Base-by-base conservation (phyloP, 2,797 vertebrate species). In the Loris lydekkerianus region DNA sequence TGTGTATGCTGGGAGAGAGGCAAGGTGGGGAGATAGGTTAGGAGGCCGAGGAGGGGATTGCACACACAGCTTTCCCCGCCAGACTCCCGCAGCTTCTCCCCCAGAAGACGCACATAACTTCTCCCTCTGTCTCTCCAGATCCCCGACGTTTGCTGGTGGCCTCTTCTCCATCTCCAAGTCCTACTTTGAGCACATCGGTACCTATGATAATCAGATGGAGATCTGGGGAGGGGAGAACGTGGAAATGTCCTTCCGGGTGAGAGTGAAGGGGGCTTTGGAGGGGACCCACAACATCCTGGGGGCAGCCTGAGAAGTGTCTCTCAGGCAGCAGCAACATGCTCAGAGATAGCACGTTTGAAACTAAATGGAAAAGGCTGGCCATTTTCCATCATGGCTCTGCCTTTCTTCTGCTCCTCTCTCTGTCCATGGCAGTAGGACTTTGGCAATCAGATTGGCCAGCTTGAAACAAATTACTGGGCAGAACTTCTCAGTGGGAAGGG, bases 221-320 rank as follows among this genome's bases (percentile, higher is more conserved):
- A 99, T 99, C 94, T 99, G 99, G 99, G 99, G 99, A 7, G 99
- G 99, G 0, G 99, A 99, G 98, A 99, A 99, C 40, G 99, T 99
- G 88, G 99, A 99, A 98, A 99, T 99, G 99, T 99, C 99, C 13
- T 99, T 99, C 98, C 99, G 99, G 99, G 99, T 99, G 95, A 98
- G 99, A 97, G 43, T 3, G 7, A 89, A 86, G 77, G 85, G 76
- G 91, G 96, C 88, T 94, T 95, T 0, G 3, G 56, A 91, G 97
- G 91, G 65, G 40, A 86, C 46, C 40, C 72, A 37, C 82, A 25
- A 6, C 21, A 1, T 69, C 78, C 63, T 49, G 63, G 95, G 93
- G 27, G 65, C n/a, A 65, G 43, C 81, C 60, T 14, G 14, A 87
- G 95, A 25, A 4, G 58, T 34, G 1, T 61, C 29, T 88, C 13